Evolutionary conservation across 92 coral and sea anemone species (phyloP), one percentile per base, ranked within the genome.

Genomic region (Muricea muricata): DNA sequence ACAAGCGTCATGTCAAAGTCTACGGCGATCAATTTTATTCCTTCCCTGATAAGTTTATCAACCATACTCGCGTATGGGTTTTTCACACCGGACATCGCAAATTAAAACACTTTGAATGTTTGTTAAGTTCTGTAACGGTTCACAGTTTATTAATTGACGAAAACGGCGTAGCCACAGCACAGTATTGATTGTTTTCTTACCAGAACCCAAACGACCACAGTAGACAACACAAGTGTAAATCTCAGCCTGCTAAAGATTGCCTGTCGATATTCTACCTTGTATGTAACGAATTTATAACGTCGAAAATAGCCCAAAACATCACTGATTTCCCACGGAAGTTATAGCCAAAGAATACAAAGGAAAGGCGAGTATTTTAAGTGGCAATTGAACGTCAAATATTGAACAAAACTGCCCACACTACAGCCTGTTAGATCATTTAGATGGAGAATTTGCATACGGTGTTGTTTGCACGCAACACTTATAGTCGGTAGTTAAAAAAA

Each of bases 1-100:
- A 97, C 63, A 35, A 97, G 86, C 0, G 99, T 97, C 63, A 89
- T 81, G 75, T 97, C 99, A 28, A 97, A 97, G 84, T 97, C 99
- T 30, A 97, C 94, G 17, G 99, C 99, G 14, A 97, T 88, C 69
- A 97, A 68, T 83, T 91, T 97, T 33, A 97, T 90, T 35, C 98
- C 93, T 48, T 88, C 41, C 13, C 86, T 60, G 13, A 88, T 78
- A 28, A 97, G 89, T 24, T 89, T 89, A 56, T 93, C 92, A 0
- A 92, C 98, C 47, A 94, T 86, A 15, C 73, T 67, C 20, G 85
- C 56, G 80, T 93, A 97, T 75, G 71, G 71, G 29, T 39, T 78
- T n/a, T 25, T 70, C 26, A 18, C 2, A 63, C 37, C 70, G n/a
- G 70, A 63, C 70, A 63, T 52, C 21, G 60, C 60, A 20, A 52